phyloP scores from a whole-genome alignment of 2,888 invertebrate species.

The Caenorhabditis panamensis region DNA sequence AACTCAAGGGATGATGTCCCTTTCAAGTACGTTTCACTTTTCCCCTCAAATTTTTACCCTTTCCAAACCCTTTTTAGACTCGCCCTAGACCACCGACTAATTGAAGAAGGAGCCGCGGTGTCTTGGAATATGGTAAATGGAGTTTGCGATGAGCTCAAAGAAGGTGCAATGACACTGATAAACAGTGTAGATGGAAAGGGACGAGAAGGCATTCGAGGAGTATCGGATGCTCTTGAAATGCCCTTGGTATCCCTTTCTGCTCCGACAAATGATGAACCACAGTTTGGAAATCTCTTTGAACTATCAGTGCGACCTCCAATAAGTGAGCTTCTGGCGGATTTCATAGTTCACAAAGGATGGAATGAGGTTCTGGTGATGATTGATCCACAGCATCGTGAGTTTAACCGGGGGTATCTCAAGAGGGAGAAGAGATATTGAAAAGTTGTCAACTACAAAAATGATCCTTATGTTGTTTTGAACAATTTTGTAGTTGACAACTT shows the following conservation, averaged over 20 bases:
- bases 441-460: too few species aligned
- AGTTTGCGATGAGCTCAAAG: constrained; percentile 79
- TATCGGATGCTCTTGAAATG: constrained; percentile 71
- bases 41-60: neutral
- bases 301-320: constrained; percentile 92
- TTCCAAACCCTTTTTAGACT: constrained; percentile 56
- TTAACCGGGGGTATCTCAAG: neutral
- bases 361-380: constrained; percentile 91
- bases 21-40: constrained; percentile 61
- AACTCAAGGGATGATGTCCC: constrained; percentile 69
- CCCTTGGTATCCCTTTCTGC: constrained; percentile 67
- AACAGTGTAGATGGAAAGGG: constrained; percentile 73
- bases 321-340: constrained; percentile 94
- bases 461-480: too few species aligned
- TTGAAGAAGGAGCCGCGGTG: constrained; percentile 66
- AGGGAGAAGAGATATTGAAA: too few species aligned
- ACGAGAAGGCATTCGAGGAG: constrained; percentile 66
- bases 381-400: constrained; percentile 91
- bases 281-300: constrained; percentile 73
- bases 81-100: constrained; percentile 67
- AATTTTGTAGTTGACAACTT: too few species aligned
- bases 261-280: constrained; percentile 51
- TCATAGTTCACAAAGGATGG: constrained; percentile 94
- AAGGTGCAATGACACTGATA: constrained; percentile 80
- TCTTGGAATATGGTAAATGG: constrained; percentile 71